These are phyloP conservation scores for Diogma glabrata DNA, from an alignment of 2,888 invertebrate genomes.

Conservation along the genomic window DNA sequence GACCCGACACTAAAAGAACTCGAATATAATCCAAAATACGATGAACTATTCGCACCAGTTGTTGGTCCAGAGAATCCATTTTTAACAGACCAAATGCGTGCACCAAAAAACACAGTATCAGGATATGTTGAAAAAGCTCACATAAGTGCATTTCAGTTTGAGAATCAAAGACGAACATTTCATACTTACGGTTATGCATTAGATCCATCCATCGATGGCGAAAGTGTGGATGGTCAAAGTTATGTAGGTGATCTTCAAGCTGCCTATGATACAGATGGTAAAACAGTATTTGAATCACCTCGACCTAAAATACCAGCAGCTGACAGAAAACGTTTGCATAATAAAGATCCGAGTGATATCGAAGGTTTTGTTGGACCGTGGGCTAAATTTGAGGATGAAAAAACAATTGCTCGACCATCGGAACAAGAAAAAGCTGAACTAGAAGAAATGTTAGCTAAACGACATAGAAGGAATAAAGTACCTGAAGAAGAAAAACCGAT, in stretches of 20 bases:
- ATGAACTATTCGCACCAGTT: conserved; percentile 85
- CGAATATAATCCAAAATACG: conserved; percentile 83
- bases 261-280: conserved; percentile 62
- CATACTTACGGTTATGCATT: conserved; percentile 90
- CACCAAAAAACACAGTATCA: conserved; percentile 80
- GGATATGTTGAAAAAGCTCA: conserved; percentile 93
- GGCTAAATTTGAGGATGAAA: conserved; percentile 89
- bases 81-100: conserved; percentile 78
- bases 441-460: conserved; percentile 86
- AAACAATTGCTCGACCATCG: conserved; percentile 75
- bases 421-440: conserved; percentile 90
- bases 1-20: conserved; percentile 75
- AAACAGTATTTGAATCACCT: conserved; percentile 84
- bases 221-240: conserved; percentile 36
- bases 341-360: conserved; percentile 82
- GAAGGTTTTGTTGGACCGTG: conserved; percentile 96
- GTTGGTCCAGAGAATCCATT: conserved; percentile 90
- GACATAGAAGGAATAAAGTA: conserved; percentile 74
- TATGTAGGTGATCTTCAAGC: conserved; percentile 49
- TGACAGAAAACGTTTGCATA: conserved; percentile 69
- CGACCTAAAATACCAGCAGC: no score
- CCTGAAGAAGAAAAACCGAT: conserved; percentile 87
- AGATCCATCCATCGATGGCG: conserved; percentile 75
- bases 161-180: conserved; percentile 90
- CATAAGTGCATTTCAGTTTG: conserved; percentile 94